Conservation (phyloP, 2,888 invertebrate species). For the Lasioglossum lativentre region DNA sequence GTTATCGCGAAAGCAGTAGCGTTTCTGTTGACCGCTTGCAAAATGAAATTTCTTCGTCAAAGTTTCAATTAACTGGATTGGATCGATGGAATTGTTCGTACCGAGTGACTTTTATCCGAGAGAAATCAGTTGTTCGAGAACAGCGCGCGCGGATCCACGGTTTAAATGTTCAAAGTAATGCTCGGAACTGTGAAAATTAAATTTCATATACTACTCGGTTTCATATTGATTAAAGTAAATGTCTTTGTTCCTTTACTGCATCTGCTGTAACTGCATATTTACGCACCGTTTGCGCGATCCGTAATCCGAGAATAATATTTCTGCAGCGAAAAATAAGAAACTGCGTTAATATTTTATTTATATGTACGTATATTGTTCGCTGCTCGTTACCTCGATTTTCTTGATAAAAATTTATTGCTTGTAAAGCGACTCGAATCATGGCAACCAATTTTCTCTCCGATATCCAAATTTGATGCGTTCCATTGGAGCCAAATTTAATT, state of each 20-base stretch:
- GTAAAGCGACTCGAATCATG: no score
- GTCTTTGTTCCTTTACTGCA: neutral
- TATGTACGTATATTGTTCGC: no score
- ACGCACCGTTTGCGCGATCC: neutral
- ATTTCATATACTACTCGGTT: neutral
- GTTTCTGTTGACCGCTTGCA: neutral
- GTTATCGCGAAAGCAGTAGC: neutral
- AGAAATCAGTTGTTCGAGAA: conserved; percentile 5
- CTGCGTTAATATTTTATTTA: neutral
- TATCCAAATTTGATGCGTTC: no score
- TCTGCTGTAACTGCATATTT: neutral
- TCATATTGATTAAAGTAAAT: conserved; percentile 2
- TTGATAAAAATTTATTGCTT: neutral
- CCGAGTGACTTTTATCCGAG: conserved; percentile 22
- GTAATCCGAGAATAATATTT: neutral
- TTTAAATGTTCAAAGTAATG: neutral
- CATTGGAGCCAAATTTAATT: no score
- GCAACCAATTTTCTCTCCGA: no score
- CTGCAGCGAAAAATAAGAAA: neutral
- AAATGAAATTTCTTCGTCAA: conserved; percentile 14
- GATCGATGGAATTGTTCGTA: conserved; percentile 12
- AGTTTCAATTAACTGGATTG: conserved; percentile 13
- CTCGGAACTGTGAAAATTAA: conserved; percentile 5
- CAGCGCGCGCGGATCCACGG: neutral
- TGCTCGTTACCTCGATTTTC: neutral